A percentile compares a stretch with the other conserved stretches of the same genome.
These are phyloP conservation scores for Danionella cerebrum DNA, from an alignment of 2,113 vertebrate species.

Conservation along the genomic window DNA sequence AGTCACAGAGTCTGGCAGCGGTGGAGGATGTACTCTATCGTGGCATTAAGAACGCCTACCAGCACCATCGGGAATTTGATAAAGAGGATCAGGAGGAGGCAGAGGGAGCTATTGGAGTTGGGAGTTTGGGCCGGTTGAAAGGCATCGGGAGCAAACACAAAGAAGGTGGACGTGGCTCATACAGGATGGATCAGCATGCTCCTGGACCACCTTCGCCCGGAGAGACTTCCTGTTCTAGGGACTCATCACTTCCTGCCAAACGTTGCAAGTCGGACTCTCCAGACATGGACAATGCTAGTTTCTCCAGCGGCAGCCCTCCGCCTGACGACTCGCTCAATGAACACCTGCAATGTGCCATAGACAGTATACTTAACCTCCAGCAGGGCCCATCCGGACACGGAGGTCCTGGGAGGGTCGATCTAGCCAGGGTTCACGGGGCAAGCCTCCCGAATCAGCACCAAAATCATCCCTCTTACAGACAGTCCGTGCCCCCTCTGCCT, in stretches of 20 bases:
- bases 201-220: slow-evolving; percentile 62
- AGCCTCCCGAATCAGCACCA: slow-evolving; percentile 49
- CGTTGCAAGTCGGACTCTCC: slow-evolving; percentile 79
- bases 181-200: slow-evolving; percentile 65
- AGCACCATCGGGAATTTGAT: slow-evolving; percentile 44
- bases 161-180: slow-evolving; percentile 54
- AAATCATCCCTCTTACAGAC: slow-evolving; percentile 57
- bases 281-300: slow-evolving; percentile 89
- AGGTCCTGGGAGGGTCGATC: slow-evolving; percentile 49
- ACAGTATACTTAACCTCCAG: slow-evolving; percentile 94
- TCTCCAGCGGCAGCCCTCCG: slow-evolving; percentile 87
- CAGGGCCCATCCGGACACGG: slow-evolving; percentile 64
- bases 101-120: slow-evolving; percentile 40
- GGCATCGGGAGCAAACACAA: slow-evolving; percentile 52
- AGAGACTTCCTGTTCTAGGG: slow-evolving; percentile 47
- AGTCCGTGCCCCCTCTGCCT: slow-evolving; percentile 57
- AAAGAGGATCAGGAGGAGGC: slow-evolving; percentile 45
- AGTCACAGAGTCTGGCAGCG: slow-evolving; percentile 67
- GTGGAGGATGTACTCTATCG: slow-evolving; percentile 77
- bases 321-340: slow-evolving; percentile 83
- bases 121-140: slow-evolving; percentile 47
- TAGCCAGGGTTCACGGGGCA: slow-evolving; percentile 39
- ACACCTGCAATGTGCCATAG: slow-evolving; percentile 91
- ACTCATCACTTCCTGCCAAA: slow-evolving; percentile 72
- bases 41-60: slow-evolving; percentile 64